These are phyloP conservation scores for Muraenolepis orangiensis DNA, from an alignment of 2,797 vertebrate species.

Conservation along the genomic window DNA sequence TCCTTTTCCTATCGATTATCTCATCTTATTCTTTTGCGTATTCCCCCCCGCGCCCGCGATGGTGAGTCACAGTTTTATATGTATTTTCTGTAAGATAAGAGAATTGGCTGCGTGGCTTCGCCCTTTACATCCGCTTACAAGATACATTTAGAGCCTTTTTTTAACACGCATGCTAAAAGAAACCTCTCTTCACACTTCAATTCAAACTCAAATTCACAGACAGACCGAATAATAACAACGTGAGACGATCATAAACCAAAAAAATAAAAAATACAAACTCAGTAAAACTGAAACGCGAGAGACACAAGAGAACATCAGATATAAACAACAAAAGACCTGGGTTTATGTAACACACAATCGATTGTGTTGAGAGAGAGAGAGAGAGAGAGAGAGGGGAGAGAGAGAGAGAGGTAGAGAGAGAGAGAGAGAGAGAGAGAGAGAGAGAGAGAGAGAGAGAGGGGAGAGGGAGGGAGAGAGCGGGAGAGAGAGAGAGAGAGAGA, in stretches of 20 bases:
- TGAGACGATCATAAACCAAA: background rate
- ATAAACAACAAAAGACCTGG: slow-evolving; percentile 38
- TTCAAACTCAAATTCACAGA: background rate
- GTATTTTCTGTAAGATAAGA: background rate
- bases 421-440: background rate
- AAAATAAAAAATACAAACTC: slow-evolving; percentile 35
- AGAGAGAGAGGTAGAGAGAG: background rate
- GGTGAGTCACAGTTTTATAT: background rate
- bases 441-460: background rate
- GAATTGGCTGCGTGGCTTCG: background rate
- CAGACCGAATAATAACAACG: background rate
- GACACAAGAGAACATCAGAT: slow-evolving; percentile 29
- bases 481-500: slow-evolving; percentile 2
- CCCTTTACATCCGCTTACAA: background rate
- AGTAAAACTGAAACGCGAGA: slow-evolving; percentile 30
- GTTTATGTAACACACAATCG: slow-evolving; percentile 40
- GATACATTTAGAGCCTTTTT: background rate
- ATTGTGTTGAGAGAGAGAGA: slow-evolving; percentile 36
- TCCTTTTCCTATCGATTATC: slow-evolving; percentile 26
- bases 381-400: background rate
- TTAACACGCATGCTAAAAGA: background rate
- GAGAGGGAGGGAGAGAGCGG: slow-evolving; percentile 1
- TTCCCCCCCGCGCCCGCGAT: too few species aligned
- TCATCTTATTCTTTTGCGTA: background rate
- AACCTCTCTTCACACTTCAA: background rate